A percentile compares a stretch with the other conserved stretches of the same genome.
phyloP scores from a whole-genome alignment of 2,113 vertebrate species.

The Ictalurus punctatus region DNA sequence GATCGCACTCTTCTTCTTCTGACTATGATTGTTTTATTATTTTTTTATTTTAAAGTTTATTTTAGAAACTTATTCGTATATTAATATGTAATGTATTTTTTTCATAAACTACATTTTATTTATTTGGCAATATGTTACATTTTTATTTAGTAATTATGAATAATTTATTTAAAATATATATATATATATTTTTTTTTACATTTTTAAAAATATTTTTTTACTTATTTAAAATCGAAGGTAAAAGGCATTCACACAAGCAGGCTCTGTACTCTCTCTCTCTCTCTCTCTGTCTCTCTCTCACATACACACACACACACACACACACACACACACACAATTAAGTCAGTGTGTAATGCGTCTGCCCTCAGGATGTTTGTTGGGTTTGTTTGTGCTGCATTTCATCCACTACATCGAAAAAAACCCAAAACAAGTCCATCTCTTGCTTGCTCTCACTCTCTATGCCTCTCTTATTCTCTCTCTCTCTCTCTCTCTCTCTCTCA shows the following conservation, averaged over 20 bases:
- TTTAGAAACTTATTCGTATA: background rate
- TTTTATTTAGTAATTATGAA: background rate
- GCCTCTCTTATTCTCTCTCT: constrained; percentile 44
- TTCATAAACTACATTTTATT: background rate
- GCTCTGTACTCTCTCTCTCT: background rate
- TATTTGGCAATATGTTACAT: background rate
- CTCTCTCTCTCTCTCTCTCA: constrained; percentile 45
- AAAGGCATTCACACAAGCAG: background rate
- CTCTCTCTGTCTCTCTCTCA: background rate
- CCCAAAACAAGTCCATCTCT: constrained; percentile 32
- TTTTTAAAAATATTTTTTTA: background rate
- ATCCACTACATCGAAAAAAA: constrained; percentile 43
- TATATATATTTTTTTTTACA: no score
- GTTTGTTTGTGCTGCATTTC: constrained; percentile 43
- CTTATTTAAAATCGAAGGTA: background rate
- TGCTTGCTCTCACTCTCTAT: constrained; percentile 19
- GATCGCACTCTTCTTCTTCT: background rate
- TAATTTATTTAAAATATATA: background rate
- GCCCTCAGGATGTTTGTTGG: constrained; percentile 29
- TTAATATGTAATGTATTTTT: background rate
- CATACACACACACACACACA: constrained; percentile 18
- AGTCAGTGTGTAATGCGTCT: constrained; percentile 5
- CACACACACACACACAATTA: constrained; percentile 23
- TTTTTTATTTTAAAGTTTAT: background rate
- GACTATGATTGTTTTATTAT: background rate